Evolutionary conservation across 2,888 invertebrate genomes (phyloP), one percentile per base, ranked within the genome.

Genomic region (Lissonota sp.): DNA sequence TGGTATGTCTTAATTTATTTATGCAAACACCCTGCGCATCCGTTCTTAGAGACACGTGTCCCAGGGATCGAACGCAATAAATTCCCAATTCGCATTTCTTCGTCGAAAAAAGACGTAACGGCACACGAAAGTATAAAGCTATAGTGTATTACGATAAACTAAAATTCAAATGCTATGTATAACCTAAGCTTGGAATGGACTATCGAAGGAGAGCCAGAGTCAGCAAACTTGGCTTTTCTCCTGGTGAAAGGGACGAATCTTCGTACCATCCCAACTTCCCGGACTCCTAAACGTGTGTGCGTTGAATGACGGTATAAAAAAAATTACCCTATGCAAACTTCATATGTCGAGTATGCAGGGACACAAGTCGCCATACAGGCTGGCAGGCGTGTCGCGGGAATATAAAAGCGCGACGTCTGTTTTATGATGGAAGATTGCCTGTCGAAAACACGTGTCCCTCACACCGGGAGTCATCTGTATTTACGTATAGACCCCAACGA

Each of bases 361-460:
- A 46, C 62, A 49, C 16, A 42, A 51, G 58, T 64, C 40, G 40
- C 64, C 42, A 71, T 57, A 58, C 64, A 69, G 44, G 69, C 66
- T 10, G 37, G 62, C 66, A 63, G 66, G 63, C 70, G 58, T 39
- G 39, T 71, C 57, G 76, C 62, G 67, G 76, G 12, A 74, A 79
- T 71, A 76, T 82, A 82, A 78, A 84, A 84, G 82, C 67, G 69
- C 78, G 72, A 79, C 73, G 79, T 80, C 79, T 83, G 77, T 85
- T 85, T 85, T 85, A 85, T 84, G 80, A 75, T 72, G 79, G 84
- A 83, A 85, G 82, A 85, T 85, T 84, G 84, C 82, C 83, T 85
- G 85, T 85, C 85, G 80, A 67, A 79, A 84, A 85, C 85, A 85
- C 81, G 77, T 84, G 84, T 79, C 70, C 67, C 76, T 67, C 69